These are phyloP conservation scores for Ammospiza maritima DNA, from an alignment of 2,797 vertebrate species.

Conservation along the genomic window DNA sequence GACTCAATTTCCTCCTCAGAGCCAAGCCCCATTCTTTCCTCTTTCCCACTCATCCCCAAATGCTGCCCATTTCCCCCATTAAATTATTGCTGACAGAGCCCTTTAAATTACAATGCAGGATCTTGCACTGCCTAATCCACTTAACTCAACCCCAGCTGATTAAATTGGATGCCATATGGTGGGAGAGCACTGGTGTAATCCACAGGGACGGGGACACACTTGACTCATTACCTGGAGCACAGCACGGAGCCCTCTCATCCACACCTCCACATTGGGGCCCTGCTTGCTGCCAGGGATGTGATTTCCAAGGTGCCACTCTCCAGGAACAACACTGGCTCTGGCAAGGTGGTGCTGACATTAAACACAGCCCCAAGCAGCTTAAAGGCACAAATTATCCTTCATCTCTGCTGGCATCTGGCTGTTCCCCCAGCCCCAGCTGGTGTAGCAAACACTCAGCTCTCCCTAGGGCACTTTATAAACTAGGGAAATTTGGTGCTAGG, in stretches of 20 bases:
- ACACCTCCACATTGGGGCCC: background rate
- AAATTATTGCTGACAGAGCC: constrained; percentile 62
- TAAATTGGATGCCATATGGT: constrained; percentile 75
- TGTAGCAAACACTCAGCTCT: background rate
- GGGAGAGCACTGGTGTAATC: constrained; percentile 53
- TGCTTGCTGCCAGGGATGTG: background rate
- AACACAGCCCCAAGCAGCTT: constrained; percentile 22
- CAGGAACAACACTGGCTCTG: background rate
- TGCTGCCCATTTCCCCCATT: constrained; percentile 24
- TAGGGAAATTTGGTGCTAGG: background rate
- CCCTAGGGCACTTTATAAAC: constrained; percentile 26
- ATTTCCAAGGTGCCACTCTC: background rate
- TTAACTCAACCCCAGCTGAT: constrained; percentile 73
- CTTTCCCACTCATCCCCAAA: constrained; percentile 29
- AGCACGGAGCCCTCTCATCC: background rate
- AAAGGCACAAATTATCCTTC: constrained; percentile 4
- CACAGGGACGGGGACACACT: background rate
- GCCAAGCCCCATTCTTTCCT: background rate
- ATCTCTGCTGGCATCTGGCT: constrained; percentile 25
- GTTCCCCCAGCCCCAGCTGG: background rate
- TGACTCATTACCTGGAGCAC: constrained; percentile 38
- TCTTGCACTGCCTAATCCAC: constrained; percentile 67
- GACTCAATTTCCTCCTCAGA: constrained; percentile 7
- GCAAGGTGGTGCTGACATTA: background rate
- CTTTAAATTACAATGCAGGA: constrained; percentile 64